Evolutionary conservation across 2,888 invertebrate genomes (phyloP), one percentile per base, ranked within the genome.

Genomic region (Furcula furcula): DNA sequence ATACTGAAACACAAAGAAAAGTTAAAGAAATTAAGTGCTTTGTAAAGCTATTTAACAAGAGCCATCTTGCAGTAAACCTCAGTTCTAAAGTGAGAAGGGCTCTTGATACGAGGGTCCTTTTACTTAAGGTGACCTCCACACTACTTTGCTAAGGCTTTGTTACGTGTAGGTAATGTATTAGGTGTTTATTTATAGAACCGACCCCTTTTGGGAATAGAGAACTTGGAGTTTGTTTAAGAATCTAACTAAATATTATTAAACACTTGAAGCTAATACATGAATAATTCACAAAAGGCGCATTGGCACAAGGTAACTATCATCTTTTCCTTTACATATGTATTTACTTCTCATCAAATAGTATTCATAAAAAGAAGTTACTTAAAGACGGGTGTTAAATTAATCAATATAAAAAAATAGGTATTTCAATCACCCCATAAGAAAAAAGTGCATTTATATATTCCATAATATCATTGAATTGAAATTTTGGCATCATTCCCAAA

Each of bases 61-160:
- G 46, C 50, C 55, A 55, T 42, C 57, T 56, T 59, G 26, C 40
- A 42, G 39, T 52, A 55, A 66, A 54, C 50, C 52, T 45, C 53
- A 22, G 50, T 46, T 44, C 31, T 47, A 46, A 44, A 49, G 47
- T 39, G 33, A 38, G 36, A 40, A 56, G 54, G 39, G 48, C 62
- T 54, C 59, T 69, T 62, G 47, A 54, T 58, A 50, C 43, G 36
- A 63, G 63, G 50, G 56, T 52, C 48, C 61, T 63, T 65, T 59
- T 55, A 53, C 59, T 53, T 55, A 46, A 45, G 51, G 50, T 57
- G 36, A 54, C 49, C 44, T 31, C 39, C 32, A 14, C 33, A 41
- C 40, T 44, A 40, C 42, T 34, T n/a, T n/a, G n/a, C n/a, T n/a
- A n/a, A n/a, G 36, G 31, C 42, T 49, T 53, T 49, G 45, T 48